A percentile compares a stretch with the other conserved stretches of the same genome.
Evolutionary conservation across 2,797 vertebrate species (phyloP).

Genomic region (Moxostoma hubbsi): DNA sequence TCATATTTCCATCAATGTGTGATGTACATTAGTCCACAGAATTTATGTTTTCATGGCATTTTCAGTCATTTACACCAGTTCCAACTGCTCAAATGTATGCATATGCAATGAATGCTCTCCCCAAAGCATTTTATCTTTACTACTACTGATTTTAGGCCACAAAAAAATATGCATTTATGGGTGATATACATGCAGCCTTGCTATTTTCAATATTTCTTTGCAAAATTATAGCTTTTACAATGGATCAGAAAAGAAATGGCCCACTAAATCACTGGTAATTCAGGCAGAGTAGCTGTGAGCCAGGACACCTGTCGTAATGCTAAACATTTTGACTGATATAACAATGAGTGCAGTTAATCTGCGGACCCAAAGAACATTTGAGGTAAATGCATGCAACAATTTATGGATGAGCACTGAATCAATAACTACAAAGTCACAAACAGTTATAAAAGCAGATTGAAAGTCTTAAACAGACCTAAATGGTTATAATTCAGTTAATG

Average conservation of each 20-base stretch:
- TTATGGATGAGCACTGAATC: background rate
- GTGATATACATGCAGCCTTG: background rate
- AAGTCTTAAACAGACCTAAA: background rate
- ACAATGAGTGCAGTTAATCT: conserved; percentile 68
- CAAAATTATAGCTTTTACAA: conserved; percentile 3
- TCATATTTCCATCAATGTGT: conserved; percentile 51
- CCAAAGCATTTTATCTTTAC: background rate
- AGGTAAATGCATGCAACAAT: conserved; percentile 33
- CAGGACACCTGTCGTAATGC: conserved; percentile 59
- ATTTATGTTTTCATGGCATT: conserved; percentile 31
- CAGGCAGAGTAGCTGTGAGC: conserved; percentile 51
- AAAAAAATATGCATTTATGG: background rate
- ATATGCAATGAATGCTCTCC: background rate
- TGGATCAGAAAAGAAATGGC: conserved; percentile 19
- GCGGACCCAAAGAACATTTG: conserved; percentile 65
- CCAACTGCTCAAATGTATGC: background rate
- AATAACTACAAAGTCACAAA: conserved; percentile 3
- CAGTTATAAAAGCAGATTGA: background rate
- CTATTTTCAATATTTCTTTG: background rate
- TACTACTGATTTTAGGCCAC: background rate
- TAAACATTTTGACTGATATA: conserved; percentile 73
- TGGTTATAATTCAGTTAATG: conserved; percentile 1
- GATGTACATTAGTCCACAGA: background rate
- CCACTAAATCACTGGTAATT: conserved; percentile 41
- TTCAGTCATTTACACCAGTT: background rate